phyloP scores from a whole-genome alignment of 2,888 invertebrate species.

The Lepas anatifera region DNA sequence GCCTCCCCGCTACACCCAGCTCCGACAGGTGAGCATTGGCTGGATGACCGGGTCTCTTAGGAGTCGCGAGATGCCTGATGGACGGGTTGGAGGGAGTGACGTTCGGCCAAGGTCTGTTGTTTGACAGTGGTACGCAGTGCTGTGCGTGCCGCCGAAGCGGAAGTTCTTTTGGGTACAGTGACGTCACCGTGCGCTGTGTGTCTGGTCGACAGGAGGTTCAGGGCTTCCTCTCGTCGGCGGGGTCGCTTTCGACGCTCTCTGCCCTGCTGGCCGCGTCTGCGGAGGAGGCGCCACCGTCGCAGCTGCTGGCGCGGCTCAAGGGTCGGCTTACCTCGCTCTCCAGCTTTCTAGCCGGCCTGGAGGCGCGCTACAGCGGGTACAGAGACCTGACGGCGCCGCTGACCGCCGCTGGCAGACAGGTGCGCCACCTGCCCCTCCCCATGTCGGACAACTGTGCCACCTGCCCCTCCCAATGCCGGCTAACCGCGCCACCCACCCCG shows the following conservation, averaged over 20 bases:
- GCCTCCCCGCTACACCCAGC: conserved; percentile 27
- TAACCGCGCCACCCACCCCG: no score
- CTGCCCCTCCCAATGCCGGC: no score
- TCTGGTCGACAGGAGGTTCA: not conserved
- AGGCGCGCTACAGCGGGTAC: conserved; percentile 43
- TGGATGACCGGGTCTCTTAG: no score
- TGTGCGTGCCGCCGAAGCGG: no score
- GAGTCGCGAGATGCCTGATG: no score
- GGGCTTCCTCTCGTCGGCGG: not conserved
- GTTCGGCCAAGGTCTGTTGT: no score
- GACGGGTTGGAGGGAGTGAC: no score
- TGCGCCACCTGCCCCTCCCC: no score
- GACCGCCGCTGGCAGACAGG: conserved; percentile 39
- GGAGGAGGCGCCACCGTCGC: conserved; percentile 1
- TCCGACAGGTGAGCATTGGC: conserved; percentile 38
- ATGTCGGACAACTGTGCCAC: no score
- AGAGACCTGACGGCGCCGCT: conserved; percentile 66
- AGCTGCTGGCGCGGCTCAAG: conserved; percentile 14
- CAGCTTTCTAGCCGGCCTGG: conserved; percentile 35
- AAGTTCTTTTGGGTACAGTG: no score
- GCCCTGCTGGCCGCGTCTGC: conserved; percentile 11
- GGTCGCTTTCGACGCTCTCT: conserved; percentile 21
- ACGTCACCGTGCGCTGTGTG: no score
- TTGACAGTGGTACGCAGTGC: no score
- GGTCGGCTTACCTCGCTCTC: conserved; percentile 39